Base-by-base conservation (phyloP, 2,888 invertebrate genomes). In the Trichacis sp. region DNA sequence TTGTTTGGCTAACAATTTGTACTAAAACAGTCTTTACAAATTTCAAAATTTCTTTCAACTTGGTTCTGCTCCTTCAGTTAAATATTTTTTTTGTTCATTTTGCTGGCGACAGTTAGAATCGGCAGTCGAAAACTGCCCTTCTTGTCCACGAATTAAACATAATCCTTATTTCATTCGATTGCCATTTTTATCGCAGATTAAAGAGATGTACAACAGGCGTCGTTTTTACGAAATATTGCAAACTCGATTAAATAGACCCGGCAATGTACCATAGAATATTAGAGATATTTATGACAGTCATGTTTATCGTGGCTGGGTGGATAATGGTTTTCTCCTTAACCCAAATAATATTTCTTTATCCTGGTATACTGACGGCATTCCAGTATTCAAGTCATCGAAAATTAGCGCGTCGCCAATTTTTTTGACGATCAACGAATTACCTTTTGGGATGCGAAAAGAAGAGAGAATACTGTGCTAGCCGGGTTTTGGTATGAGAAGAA, bases 311-410 rank as follows among this genome's bases (percentile, higher is more conserved):
- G 8, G 20, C 8, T 63, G 58, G 65, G 42, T 66, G 8, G 4
- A 51, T n/a, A 51, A 60, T 63, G 65, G 65, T 5, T 69, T 69
- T 29, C 48, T 69, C 0, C 14, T 4, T 1, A 36, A 56, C 42
- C 62, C 56, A 15, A 43, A 55, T 33, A 62, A 64, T 49, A 19
- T 68, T 6, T 68, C 64, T 6, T 59, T 64, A 4, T 56, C 48
- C 3, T 68, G 64, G 61, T 68, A 68, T 15, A 68, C 64, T 1
- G 65, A 69, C 15, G 64, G 66, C 1, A 30, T 64, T 42, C 66
- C 69, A 2, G 61, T 66, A 0, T 66, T 61, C 30, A 55, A 57
- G 30, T 68, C 61, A 0, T 46, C 61, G 0, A 17, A 43, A 11
- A 45, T 47, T 14, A 54, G 57, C 6, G 51, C 58, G 29, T 59